A percentile compares a stretch with the other conserved stretches of the same genome.
phyloP scores from a whole-genome alignment of 2,888 invertebrate species.

The Shargacucullia verbasci region DNA sequence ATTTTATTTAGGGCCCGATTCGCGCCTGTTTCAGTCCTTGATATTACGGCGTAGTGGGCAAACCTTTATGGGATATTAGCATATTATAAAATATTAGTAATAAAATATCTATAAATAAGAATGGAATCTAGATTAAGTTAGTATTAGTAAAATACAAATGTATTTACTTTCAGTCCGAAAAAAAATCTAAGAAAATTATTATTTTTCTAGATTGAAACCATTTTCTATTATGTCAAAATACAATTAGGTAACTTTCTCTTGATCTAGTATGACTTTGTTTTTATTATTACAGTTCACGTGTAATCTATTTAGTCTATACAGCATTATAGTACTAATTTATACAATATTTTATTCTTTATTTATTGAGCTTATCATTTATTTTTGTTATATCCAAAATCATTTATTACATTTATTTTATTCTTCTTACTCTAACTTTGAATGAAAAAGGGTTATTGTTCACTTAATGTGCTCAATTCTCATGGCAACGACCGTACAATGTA shows the following conservation, averaged over 20 bases:
- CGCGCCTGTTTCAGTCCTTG: no score
- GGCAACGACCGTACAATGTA: conserved; percentile 14
- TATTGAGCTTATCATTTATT: conserved; percentile 53
- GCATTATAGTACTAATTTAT: conserved; percentile 58
- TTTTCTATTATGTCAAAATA: conserved; percentile 4
- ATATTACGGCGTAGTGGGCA: no score
- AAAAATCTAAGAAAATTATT: neutral
- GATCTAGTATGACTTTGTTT: conserved; percentile 12
- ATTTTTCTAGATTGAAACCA: neutral
- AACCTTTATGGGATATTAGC: no score
- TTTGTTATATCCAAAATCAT: conserved; percentile 34
- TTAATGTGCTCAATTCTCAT: conserved; percentile 15
- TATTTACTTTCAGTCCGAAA: neutral
- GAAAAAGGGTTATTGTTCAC: conserved; percentile 19
- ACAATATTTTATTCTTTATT: conserved; percentile 50
- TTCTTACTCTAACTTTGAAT: conserved; percentile 14
- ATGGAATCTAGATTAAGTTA: no score
- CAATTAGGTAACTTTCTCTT: neutral
- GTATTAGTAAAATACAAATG: no score
- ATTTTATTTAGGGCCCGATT: no score
- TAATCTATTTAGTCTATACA: conserved; percentile 53
- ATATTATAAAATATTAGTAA: no score
- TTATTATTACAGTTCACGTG: conserved; percentile 34
- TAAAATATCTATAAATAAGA: no score
- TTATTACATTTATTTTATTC: conserved; percentile 11